Conservation (phyloP, 1,140 invertebrate genomes). For the Lepidurus couesii region DNA sequence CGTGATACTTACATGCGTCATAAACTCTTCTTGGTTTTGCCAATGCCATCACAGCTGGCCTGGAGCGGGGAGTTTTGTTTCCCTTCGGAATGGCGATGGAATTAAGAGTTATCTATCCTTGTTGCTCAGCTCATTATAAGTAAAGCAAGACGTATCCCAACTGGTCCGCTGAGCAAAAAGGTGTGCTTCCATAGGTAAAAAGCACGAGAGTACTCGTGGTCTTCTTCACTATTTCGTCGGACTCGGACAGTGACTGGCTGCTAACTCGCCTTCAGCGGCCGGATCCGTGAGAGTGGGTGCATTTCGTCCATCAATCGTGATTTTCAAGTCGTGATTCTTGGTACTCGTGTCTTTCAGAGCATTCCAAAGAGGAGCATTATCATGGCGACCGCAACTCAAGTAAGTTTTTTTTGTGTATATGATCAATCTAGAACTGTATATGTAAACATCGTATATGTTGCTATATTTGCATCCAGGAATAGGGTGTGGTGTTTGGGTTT, state of each 20-base stretch:
- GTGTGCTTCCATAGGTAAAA: constrained; percentile 7
- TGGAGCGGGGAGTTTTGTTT: background rate
- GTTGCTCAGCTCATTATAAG: background rate
- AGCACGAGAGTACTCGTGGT: background rate
- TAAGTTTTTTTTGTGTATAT: background rate
- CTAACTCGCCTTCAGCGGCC: background rate
- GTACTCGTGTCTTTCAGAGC: background rate
- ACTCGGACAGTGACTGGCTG: background rate
- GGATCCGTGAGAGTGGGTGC: background rate
- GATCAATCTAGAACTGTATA: no score
- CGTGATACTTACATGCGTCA: background rate
- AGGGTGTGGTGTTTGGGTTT: no score
- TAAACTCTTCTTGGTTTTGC: background rate
- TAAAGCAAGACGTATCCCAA: background rate
- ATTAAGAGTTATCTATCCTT: background rate
- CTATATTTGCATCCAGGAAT: no score
- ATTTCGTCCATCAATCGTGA: no score
- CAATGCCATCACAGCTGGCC: background rate
- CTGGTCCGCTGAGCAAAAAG: background rate
- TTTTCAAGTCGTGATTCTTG: background rate
- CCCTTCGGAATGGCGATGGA: background rate
- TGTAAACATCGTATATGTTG: no score
- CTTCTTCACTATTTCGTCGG: background rate
- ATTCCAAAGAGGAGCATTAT: background rate
- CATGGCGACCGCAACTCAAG: background rate